A percentile compares a stretch with the other conserved stretches of the same genome.
Conservation (phyloP, 1,140 invertebrate species). For the Trichonephila clavipes region DNA sequence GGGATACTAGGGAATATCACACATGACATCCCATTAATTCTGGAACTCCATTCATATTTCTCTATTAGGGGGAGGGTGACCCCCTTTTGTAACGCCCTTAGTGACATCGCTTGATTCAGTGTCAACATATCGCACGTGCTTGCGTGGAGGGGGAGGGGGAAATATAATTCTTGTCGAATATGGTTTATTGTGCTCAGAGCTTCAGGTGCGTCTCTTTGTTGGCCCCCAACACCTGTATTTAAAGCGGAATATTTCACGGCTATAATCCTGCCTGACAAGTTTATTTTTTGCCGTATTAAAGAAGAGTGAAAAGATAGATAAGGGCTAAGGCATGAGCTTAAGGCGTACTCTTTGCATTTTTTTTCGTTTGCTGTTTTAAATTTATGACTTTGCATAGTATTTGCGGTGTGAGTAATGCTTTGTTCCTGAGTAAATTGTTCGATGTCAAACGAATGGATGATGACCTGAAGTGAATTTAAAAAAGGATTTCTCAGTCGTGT, state of each 20-base stretch:
- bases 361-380: not conserved
- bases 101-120: slow-evolving; percentile 61
- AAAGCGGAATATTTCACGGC: slow-evolving; percentile 48
- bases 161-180: slow-evolving; percentile 9
- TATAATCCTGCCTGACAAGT: slow-evolving; percentile 62
- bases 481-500: too few relatives aligned
- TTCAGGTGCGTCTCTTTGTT: slow-evolving; percentile 50
- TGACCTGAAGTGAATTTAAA: too few relatives aligned
- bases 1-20: slow-evolving; percentile 44
- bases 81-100: slow-evolving; percentile 55
- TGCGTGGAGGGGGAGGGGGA: not conserved
- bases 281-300: slow-evolving; percentile 56
- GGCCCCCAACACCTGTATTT: slow-evolving; percentile 61
- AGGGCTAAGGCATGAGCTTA: not conserved
- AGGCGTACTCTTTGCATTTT: not conserved
- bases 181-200: not conserved
- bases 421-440: too few relatives aligned
- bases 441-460: too few relatives aligned
- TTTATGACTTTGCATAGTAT: not conserved
- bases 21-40: slow-evolving; percentile 71
- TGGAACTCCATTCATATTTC: slow-evolving; percentile 70
- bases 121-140: slow-evolving; percentile 75
- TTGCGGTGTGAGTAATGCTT: too few relatives aligned
- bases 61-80: slow-evolving; percentile 48
- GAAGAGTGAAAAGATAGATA: not conserved